A percentile compares a stretch with the other conserved stretches of the same genome.
These are phyloP conservation scores for Elaphurus davidianus DNA, from an alignment of 2,113 vertebrate genomes.

Conservation along the genomic window DNA sequence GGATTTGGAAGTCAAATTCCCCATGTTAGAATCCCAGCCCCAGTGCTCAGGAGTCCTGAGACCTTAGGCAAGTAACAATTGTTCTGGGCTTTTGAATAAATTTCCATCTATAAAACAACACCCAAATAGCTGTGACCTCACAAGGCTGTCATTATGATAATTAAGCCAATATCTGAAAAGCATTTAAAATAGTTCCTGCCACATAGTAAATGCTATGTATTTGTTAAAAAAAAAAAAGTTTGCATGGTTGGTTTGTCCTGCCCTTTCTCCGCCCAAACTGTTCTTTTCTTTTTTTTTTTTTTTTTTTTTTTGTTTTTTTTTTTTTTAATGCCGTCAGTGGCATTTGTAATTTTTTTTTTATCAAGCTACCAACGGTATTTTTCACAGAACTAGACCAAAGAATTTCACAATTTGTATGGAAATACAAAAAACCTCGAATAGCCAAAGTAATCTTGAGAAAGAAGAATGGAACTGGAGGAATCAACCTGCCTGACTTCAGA, in stretches of 20 bases:
- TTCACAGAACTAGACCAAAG: no score
- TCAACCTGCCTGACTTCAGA: no score
- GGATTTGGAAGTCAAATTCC: neutral
- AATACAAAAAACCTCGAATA: no score
- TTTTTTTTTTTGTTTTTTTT: no score
- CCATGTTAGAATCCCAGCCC: neutral
- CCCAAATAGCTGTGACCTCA: neutral
- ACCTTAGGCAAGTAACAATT: neutral
- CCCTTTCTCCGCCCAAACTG: conserved; percentile 7
- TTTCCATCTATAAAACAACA: neutral
- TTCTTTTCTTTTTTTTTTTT: conserved; percentile 53
- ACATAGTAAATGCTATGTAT: neutral
- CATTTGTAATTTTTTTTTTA: no score
- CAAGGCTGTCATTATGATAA: neutral
- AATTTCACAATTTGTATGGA: no score
- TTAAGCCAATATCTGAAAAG: neutral
- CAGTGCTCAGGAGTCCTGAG: neutral
- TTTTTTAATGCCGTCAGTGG: no score
- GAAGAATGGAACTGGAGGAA: no score
- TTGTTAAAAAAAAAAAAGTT: neutral
- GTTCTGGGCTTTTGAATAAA: neutral
- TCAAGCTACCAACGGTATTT: no score
- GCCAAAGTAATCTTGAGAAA: no score
- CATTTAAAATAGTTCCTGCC: neutral
- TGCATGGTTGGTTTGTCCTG: neutral